Conservation (phyloP, 2,797 vertebrate genomes). For the Nothura maculosa region DNA sequence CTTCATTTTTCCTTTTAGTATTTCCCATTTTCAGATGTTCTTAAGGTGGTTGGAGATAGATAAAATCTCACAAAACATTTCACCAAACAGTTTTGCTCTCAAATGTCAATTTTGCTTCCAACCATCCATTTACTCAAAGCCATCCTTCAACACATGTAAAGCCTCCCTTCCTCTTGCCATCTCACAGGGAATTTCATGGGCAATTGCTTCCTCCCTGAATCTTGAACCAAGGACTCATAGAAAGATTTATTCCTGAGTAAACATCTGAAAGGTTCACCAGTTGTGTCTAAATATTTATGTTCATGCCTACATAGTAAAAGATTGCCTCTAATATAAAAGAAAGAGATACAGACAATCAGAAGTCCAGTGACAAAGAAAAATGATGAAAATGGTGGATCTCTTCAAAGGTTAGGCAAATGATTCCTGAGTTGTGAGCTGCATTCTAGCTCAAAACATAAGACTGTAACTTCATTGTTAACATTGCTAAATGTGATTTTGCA, state of each 20-base stretch:
- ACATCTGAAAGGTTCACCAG: conserved; percentile 6
- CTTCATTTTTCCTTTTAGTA: not conserved
- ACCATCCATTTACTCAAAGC: not conserved
- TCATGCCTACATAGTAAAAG: conserved; percentile 3
- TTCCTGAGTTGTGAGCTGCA: not conserved
- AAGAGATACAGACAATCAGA: conserved; percentile 28
- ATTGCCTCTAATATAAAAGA: not conserved
- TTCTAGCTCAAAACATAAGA: not conserved
- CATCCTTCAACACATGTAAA: not conserved
- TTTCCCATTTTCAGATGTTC: not conserved
- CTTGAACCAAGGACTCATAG: conserved; percentile 18
- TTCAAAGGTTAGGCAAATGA: conserved; percentile 20
- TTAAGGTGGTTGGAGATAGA: not conserved
- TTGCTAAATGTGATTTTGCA: conserved; percentile 6
- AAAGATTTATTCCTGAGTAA: conserved; percentile 63
- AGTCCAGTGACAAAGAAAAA: not conserved
- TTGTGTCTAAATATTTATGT: conserved; percentile 33
- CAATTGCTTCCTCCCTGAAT: conserved; percentile 38
- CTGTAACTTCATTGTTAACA: conserved; percentile 26
- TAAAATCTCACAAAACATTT: not conserved
- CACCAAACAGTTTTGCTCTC: not conserved
- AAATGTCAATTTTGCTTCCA: not conserved
- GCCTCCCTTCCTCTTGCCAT: conserved; percentile 17
- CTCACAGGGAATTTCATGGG: not conserved
- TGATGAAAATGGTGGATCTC: not conserved